Evolutionary conservation across 2,113 vertebrate species (phyloP).

Genomic region (Conger conger): DNA sequence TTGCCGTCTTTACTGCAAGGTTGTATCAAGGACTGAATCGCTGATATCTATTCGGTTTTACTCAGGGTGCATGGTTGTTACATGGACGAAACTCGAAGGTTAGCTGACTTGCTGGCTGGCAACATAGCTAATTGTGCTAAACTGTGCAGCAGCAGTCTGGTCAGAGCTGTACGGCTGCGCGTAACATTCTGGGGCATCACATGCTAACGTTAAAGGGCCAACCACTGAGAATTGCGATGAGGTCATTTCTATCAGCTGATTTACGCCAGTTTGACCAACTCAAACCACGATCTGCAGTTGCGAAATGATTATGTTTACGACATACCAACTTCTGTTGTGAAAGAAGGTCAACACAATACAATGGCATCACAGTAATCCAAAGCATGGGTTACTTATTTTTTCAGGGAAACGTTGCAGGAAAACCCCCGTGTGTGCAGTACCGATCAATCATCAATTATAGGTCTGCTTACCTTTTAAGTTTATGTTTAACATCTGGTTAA

Average conservation of each 20-base stretch:
- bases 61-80: background rate
- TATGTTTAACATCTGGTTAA: too few species aligned
- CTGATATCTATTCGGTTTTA: background rate
- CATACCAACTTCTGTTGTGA: background rate
- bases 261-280: too few species aligned
- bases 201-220: slow-evolving; percentile 14
- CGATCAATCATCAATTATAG: too few species aligned
- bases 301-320: background rate
- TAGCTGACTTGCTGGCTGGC: background rate
- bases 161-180: background rate
- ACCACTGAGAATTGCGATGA: background rate
- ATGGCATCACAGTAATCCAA: background rate
- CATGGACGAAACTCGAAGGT: background rate
- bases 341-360: background rate
- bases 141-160: background rate
- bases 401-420: background rate
- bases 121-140: background rate
- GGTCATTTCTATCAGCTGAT: background rate
- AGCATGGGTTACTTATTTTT: background rate
- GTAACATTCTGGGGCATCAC: background rate
- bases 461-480: too few species aligned
- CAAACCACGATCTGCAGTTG: background rate
- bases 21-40: background rate
- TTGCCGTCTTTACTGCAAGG: background rate
- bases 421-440: too few species aligned